These are phyloP conservation scores for Cottus gobio DNA, from an alignment of 2,113 vertebrate genomes.

Conservation along the genomic window DNA sequence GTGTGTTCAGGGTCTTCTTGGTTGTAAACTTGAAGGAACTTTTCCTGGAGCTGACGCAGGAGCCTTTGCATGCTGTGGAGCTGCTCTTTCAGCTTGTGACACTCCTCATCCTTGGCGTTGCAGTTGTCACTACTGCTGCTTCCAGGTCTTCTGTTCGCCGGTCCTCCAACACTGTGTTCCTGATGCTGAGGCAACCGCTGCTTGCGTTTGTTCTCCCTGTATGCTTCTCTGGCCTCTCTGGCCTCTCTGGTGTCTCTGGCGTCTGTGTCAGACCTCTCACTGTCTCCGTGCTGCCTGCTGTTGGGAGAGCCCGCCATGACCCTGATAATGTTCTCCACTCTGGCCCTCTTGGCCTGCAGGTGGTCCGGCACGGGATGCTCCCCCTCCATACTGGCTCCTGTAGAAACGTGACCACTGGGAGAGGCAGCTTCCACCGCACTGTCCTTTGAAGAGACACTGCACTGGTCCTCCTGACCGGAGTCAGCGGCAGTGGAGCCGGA, in stretches of 20 bases:
- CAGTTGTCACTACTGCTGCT: slow-evolving; percentile 38
- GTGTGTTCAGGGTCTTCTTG: slow-evolving; percentile 66
- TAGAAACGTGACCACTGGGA: slow-evolving; percentile 57
- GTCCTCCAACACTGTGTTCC: slow-evolving; percentile 46
- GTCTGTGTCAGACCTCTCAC: slow-evolving; percentile 56
- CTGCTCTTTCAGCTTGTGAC: slow-evolving; percentile 88
- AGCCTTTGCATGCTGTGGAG: slow-evolving; percentile 90
- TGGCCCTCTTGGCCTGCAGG: slow-evolving; percentile 89
- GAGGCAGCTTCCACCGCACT: slow-evolving; percentile 66
- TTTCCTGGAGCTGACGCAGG: slow-evolving; percentile 88
- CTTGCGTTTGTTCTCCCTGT: slow-evolving; percentile 88
- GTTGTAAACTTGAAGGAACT: slow-evolving; percentile 85
- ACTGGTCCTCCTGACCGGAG: slow-evolving; percentile 75
- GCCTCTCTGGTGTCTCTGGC: slow-evolving; percentile 67
- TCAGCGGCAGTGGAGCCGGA: slow-evolving; percentile 70
- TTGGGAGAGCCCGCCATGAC: slow-evolving; percentile 88
- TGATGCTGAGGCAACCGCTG: slow-evolving; percentile 86
- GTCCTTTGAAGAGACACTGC: slow-evolving; percentile 76
- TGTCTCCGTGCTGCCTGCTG: slow-evolving; percentile 59
- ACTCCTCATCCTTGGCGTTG: slow-evolving; percentile 80
- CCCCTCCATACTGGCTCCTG: slow-evolving; percentile 66
- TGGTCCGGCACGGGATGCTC: slow-evolving; percentile 84
- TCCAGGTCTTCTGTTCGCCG: slow-evolving; percentile 35
- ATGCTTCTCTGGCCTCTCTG: slow-evolving; percentile 68
- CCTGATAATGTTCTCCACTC: slow-evolving; percentile 93